A percentile compares a stretch with the other conserved stretches of the same genome.
phyloP scores from a whole-genome alignment of 2,888 invertebrate species.

The Endomychus coccineus region DNA sequence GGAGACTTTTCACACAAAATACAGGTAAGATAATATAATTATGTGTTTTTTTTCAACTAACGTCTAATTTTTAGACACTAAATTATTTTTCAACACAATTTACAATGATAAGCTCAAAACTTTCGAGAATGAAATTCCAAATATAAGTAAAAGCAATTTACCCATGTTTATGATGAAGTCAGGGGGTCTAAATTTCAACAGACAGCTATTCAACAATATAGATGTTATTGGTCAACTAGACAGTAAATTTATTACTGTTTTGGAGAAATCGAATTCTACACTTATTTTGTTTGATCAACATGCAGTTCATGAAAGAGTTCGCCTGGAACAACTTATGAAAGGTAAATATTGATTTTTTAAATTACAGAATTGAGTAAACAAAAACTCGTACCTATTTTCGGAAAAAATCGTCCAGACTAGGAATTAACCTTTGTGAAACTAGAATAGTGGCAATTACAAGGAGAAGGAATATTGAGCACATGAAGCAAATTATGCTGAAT shows the following conservation, averaged over 20 bases:
- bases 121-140: slow-evolving; percentile 31
- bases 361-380: too few relatives aligned
- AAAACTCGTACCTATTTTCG: too few relatives aligned
- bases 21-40: slow-evolving; percentile 4
- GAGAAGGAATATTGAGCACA: too few relatives aligned
- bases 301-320: slow-evolving; percentile 77
- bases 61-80: slow-evolving; percentile 31
- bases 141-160: slow-evolving; percentile 16
- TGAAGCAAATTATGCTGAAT: too few relatives aligned
- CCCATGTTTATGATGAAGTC: slow-evolving; percentile 5
- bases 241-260: slow-evolving; percentile 59
- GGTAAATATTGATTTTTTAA: slow-evolving; percentile 43
- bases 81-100: slow-evolving; percentile 35
- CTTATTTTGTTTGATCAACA: slow-evolving; percentile 78
- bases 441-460: too few relatives aligned
- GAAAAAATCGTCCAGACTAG: not conserved
- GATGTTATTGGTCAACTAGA: slow-evolving; percentile 65
- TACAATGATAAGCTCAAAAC: slow-evolving; percentile 34
- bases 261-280: slow-evolving; percentile 42
- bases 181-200: slow-evolving; percentile 38
- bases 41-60: not conserved
- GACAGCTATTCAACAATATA: slow-evolving; percentile 44
- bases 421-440: not conserved
- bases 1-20: slow-evolving; percentile 7
- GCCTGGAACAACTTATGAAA: slow-evolving; percentile 61